A percentile compares a stretch with the other conserved stretches of the same genome.
Evolutionary conservation across 2,797 vertebrate species (phyloP).

Genomic region (Sus cebifrons): DNA sequence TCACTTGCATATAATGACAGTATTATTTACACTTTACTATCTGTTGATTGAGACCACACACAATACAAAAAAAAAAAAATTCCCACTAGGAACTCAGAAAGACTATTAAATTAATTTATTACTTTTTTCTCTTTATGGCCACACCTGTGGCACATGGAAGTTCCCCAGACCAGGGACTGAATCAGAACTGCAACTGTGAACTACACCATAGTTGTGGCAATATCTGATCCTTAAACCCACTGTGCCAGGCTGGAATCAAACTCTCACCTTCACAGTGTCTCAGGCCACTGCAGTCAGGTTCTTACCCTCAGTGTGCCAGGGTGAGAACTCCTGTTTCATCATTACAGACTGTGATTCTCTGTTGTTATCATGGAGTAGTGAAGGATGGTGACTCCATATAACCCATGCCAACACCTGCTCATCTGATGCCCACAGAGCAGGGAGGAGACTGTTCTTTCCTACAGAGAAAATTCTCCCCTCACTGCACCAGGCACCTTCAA

Average conservation of each 20-base stretch:
- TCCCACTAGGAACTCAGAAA: background rate
- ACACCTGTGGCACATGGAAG: too few species aligned
- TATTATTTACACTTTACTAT: background rate
- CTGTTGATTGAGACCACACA: background rate
- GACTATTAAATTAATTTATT: background rate
- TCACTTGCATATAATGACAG: background rate
- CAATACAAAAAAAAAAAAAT: background rate
- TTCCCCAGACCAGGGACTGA: too few species aligned
- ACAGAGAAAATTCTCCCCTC: background rate
- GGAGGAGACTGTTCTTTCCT: background rate
- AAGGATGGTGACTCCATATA: background rate
- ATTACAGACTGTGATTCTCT: background rate
- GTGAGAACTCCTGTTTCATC: background rate
- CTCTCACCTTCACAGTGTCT: too few species aligned
- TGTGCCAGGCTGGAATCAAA: too few species aligned
- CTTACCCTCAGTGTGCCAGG: too few species aligned
- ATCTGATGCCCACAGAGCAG: rapidly evolving
- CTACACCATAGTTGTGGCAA: too few species aligned
- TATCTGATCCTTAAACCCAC: too few species aligned
- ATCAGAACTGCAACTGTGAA: too few species aligned
- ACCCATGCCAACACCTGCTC: rapidly evolving
- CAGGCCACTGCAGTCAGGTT: too few species aligned
- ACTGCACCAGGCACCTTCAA: background rate
- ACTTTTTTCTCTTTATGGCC: too few species aligned
- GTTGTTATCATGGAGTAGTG: rapidly evolving